phyloP scores from a whole-genome alignment of 2,797 vertebrate genomes.

The Brachyrhaphis roseni region DNA sequence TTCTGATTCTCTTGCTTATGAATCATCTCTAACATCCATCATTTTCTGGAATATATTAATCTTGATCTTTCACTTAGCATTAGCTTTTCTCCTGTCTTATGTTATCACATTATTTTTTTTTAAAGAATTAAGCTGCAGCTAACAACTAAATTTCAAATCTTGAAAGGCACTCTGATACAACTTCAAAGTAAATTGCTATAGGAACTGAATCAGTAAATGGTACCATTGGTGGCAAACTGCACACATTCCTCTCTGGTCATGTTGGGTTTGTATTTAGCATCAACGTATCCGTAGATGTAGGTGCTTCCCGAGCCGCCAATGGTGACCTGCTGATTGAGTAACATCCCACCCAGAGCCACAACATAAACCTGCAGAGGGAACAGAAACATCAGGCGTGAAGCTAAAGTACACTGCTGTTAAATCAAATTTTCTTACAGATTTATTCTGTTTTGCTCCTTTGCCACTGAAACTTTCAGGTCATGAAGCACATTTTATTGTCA shows the following conservation, averaged over 20 bases:
- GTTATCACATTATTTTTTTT: neutral
- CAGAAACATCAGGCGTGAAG: neutral
- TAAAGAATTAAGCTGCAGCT: too few species aligned
- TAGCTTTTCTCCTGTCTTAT: neutral
- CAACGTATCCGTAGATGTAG: slow-evolving; percentile 87
- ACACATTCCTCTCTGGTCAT: slow-evolving; percentile 86
- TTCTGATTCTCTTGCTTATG: neutral
- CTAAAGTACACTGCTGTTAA: too few species aligned
- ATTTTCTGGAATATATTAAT: neutral
- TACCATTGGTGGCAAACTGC: slow-evolving; percentile 85
- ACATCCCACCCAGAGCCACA: slow-evolving; percentile 85
- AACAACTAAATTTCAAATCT: too few species aligned
- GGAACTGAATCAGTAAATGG: neutral
- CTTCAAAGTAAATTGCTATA: too few species aligned
- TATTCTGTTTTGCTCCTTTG: too few species aligned
- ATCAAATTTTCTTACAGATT: too few species aligned
- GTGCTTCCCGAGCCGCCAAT: slow-evolving; percentile 88
- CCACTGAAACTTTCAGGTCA: too few species aligned
- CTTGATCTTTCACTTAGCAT: neutral
- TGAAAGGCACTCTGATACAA: too few species aligned
- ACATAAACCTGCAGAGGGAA: slow-evolving; percentile 69
- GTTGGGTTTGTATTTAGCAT: slow-evolving; percentile 83
- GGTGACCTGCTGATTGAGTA: slow-evolving; percentile 81
- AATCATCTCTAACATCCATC: neutral
- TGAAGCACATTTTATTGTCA: too few species aligned